Conservation (phyloP, 2,888 invertebrate species). For the Rutpela maculata region DNA sequence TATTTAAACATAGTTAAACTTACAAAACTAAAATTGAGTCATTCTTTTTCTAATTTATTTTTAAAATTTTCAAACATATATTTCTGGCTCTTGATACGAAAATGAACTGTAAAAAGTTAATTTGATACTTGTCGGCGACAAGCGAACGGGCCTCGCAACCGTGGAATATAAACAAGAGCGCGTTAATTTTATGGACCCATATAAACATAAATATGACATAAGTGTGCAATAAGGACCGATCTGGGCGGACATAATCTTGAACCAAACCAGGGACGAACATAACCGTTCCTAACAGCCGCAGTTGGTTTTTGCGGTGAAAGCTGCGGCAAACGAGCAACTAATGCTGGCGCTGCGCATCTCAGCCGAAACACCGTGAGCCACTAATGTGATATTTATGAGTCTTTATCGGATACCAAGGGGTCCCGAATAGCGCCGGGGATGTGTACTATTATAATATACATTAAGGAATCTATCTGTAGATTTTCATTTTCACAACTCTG, state of each 20-base stretch:
- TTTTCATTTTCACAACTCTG: constrained; percentile 45
- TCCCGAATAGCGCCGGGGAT: constrained; percentile 61
- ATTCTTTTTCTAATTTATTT: no score
- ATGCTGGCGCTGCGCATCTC: constrained; percentile 70
- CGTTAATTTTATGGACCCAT: constrained; percentile 42
- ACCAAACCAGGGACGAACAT: constrained; percentile 58
- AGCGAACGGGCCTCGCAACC: not conserved
- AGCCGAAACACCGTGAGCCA: constrained; percentile 68
- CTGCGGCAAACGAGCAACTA: constrained; percentile 72
- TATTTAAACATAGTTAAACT: no score
- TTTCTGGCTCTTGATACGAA: no score
- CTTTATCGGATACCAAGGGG: constrained; percentile 69
- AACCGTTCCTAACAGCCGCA: constrained; percentile 65
- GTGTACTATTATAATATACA: constrained; percentile 67
- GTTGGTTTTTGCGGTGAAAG: constrained; percentile 68
- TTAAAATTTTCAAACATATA: no score
- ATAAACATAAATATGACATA: constrained; percentile 60
- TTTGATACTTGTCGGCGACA: not conserved
- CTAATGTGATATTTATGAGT: constrained; percentile 72
- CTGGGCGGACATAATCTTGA: constrained; percentile 56
- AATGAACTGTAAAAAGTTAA: no score
- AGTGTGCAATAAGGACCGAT: constrained; percentile 60
- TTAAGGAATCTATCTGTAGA: constrained; percentile 58
- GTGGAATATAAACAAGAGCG: constrained; percentile 35
- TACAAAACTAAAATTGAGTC: no score